Evolutionary conservation across 1,140 invertebrate genomes (phyloP).

Genomic region (Drosophila murphyi): DNA sequence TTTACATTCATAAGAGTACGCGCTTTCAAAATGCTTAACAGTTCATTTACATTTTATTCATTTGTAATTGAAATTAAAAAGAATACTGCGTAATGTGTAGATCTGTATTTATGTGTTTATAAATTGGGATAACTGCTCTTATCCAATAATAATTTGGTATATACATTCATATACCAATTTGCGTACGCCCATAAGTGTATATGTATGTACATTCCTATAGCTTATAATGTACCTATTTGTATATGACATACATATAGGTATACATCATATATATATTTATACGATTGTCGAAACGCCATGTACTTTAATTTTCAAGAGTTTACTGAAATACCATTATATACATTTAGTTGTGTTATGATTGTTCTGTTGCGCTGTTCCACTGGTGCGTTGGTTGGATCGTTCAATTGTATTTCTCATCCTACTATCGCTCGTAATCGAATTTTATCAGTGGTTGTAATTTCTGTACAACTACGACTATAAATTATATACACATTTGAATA

Average conservation of each 20-base stretch:
- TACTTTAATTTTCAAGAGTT: slow-evolving; percentile 8
- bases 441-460: slow-evolving; percentile 50
- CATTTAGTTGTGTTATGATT: slow-evolving; percentile 32
- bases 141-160: neutral
- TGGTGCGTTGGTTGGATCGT: slow-evolving; percentile 40
- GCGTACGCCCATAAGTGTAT: neutral
- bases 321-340: slow-evolving; percentile 4
- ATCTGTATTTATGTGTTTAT: neutral
- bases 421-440: slow-evolving; percentile 31
- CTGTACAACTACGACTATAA: slow-evolving; percentile 29
- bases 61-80: neutral
- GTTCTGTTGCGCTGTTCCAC: slow-evolving; percentile 28
- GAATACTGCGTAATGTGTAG: neutral
- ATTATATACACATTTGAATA: slow-evolving; percentile 5
- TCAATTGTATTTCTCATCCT: slow-evolving; percentile 39
- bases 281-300: neutral
- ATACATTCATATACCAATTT: neutral
- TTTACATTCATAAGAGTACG: neutral
- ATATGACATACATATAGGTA: slow-evolving; percentile 18
- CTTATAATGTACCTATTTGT: neutral
- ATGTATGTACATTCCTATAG: slow-evolving; percentile 4
- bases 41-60: neutral
- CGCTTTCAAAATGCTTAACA: neutral
- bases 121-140: neutral
- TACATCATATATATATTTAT: slow-evolving; percentile 9